Evolutionary conservation across 2,113 vertebrate genomes (phyloP).

Genomic region (Cynopterus brachyotis): DNA sequence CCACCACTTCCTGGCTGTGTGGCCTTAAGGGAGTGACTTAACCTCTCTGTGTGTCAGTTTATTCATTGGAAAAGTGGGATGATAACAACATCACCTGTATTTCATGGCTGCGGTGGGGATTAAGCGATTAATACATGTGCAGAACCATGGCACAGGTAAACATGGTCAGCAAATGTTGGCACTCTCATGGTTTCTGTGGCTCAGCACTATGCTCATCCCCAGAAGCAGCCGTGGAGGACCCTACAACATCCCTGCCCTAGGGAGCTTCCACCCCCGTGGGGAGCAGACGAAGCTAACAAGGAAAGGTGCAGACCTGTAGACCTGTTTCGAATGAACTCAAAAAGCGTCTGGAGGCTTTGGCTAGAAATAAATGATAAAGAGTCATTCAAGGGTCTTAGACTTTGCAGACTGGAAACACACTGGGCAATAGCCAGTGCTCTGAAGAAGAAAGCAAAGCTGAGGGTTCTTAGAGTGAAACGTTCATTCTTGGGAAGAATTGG

Average conservation of each 20-base stretch:
- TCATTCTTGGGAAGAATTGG: background rate
- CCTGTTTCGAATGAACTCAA: background rate
- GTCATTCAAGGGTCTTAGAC: background rate
- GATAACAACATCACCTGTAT: background rate
- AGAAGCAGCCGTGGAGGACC: too few species aligned
- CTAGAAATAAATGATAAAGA: background rate
- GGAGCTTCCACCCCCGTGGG: background rate
- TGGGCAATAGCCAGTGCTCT: background rate
- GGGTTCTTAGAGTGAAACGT: background rate
- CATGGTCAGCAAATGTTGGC: rapidly evolving
- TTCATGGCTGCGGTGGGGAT: background rate
- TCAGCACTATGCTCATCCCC: background rate
- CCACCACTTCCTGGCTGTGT: background rate
- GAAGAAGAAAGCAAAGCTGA: background rate
- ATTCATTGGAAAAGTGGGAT: background rate
- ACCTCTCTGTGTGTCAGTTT: background rate
- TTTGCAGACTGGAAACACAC: background rate
- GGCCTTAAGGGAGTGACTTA: background rate
- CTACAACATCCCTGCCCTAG: rapidly evolving
- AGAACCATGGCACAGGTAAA: rapidly evolving
- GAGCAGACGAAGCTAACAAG: background rate
- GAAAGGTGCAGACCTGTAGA: background rate
- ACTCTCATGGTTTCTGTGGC: background rate
- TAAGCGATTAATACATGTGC: too few species aligned
- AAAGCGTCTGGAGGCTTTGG: background rate